phyloP scores from a whole-genome alignment of 2,888 invertebrate species.

The Xestia rhomboidea region DNA sequence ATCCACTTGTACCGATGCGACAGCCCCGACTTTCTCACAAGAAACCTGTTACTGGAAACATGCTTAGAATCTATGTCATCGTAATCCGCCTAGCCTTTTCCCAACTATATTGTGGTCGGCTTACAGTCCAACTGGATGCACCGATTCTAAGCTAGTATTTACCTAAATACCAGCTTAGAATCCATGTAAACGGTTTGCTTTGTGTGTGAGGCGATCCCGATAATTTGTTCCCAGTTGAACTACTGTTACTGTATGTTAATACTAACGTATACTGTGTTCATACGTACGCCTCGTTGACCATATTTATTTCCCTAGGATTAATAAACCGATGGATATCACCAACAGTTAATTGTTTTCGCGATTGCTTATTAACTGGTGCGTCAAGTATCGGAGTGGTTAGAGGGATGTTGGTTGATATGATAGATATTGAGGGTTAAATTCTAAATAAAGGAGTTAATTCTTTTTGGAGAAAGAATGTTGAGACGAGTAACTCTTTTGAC shows the following conservation, averaged over 20 bases:
- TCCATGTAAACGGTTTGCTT: neutral
- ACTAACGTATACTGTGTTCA: neutral
- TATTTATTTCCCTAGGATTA: constrained; percentile 68
- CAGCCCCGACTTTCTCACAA: neutral
- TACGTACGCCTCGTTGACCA: constrained; percentile 23
- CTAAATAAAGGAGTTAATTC: neutral
- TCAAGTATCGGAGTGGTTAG: constrained; percentile 14
- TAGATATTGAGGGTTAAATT: neutral
- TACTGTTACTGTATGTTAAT: neutral
- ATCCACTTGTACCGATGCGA: neutral
- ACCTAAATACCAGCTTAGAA: neutral
- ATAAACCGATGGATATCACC: constrained; percentile 71
- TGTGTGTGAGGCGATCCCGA: neutral
- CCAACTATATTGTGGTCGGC: neutral
- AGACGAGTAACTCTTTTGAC: too few species aligned
- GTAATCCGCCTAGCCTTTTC: neutral
- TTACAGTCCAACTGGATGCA: neutral
- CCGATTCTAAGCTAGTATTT: too few species aligned
- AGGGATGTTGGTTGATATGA: neutral
- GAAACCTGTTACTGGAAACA: neutral
- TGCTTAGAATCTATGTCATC: neutral
- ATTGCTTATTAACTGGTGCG: constrained; percentile 79
- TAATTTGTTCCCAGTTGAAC: neutral
- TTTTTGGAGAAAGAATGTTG: too few species aligned
- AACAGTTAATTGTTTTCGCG: constrained; percentile 80